Conservation (phyloP, 2,888 invertebrate genomes). For the Heliconius aoede region DNA sequence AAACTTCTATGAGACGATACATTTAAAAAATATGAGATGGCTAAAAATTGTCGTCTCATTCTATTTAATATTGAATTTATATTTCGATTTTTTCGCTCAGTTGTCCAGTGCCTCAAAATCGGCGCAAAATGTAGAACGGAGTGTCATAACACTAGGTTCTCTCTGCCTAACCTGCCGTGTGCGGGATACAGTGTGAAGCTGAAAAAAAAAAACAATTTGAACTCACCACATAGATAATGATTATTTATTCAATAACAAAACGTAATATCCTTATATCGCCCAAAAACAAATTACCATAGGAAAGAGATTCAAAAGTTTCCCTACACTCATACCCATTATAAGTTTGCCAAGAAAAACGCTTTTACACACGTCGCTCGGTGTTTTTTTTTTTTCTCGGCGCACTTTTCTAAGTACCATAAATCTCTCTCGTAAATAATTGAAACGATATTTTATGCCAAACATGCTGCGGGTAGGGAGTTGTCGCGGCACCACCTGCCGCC, state of each 20-base stretch:
- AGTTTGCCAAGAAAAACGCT: conserved; percentile 83
- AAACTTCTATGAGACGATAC: not conserved
- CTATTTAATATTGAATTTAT: too few relatives aligned
- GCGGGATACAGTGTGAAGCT: too few relatives aligned
- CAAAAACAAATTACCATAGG: conserved; percentile 83
- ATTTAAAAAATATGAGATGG: not conserved
- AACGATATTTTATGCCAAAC: conserved; percentile 85
- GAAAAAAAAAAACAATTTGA: too few relatives aligned
- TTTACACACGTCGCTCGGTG: conserved; percentile 82
- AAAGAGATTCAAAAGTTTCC: conserved; percentile 81
- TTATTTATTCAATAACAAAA: conserved; percentile 56
- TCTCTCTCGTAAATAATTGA: conserved; percentile 85
- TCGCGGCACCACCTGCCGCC: conserved; percentile 77
- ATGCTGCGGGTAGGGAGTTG: conserved; percentile 79
- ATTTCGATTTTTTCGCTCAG: too few relatives aligned
- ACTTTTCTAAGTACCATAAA: conserved; percentile 84
- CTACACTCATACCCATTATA: conserved; percentile 83
- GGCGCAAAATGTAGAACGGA: too few relatives aligned
- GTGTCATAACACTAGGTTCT: too few relatives aligned
- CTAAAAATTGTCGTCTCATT: too few relatives aligned
- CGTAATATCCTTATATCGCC: conserved; percentile 75
- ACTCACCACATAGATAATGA: conserved; percentile 34
- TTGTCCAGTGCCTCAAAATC: too few relatives aligned
- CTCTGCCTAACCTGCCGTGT: too few relatives aligned
- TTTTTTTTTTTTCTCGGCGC: conserved; percentile 81